Percentiles rank a stretch among this genome's conserved stretches.
Evolutionary conservation across 2,113 vertebrate species (phyloP).

Genomic region (Oceanites oceanicus): DNA sequence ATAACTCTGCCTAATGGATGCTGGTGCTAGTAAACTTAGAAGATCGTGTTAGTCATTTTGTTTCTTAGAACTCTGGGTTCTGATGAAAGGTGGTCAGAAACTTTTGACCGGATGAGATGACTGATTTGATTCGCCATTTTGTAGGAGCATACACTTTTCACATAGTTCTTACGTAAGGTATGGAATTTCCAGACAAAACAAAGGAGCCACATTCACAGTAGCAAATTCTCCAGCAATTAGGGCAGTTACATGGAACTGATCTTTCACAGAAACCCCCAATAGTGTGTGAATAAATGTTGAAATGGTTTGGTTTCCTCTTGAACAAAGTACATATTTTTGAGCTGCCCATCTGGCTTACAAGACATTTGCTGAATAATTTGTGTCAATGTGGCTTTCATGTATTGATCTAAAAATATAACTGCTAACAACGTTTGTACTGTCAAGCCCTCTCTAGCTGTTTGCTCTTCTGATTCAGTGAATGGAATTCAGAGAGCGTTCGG

Average conservation of each 20-base stretch:
- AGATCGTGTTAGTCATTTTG: neutral
- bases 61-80: neutral
- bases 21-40: neutral
- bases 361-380: slow-evolving; percentile 59
- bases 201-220: neutral
- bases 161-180: neutral
- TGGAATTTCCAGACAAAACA: neutral
- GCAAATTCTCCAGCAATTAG: neutral
- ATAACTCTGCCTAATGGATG: neutral
- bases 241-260: neutral
- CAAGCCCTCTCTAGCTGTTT: slow-evolving; percentile 1
- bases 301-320: slow-evolving; percentile 47
- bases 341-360: slow-evolving; percentile 62
- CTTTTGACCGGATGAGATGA: neutral
- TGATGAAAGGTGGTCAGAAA: neutral
- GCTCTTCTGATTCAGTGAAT: neutral
- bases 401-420: slow-evolving; percentile 54
- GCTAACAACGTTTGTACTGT: slow-evolving; percentile 38
- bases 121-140: neutral
- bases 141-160: neutral
- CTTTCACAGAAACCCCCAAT: neutral
- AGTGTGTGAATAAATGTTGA: neutral
- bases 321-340: slow-evolving; percentile 42
- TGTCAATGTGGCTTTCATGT: slow-evolving; percentile 59
- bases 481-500: neutral